These are phyloP conservation scores for Caenorhabditis afra DNA, from an alignment of 2,888 invertebrate genomes.

Conservation along the genomic window DNA sequence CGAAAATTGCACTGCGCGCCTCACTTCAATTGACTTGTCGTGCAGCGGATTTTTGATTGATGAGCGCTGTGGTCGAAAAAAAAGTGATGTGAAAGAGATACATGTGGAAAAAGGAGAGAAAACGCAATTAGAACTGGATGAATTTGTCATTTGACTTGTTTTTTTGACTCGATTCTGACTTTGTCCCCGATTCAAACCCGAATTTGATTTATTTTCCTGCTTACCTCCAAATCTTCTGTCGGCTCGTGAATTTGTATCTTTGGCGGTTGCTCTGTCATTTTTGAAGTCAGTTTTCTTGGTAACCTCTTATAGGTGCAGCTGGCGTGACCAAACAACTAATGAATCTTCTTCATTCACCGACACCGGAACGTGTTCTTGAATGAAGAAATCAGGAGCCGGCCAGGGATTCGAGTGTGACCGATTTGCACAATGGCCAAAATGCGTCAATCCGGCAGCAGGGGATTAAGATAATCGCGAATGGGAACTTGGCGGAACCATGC, in stretches of 20 bases:
- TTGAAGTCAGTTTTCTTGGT: neutral
- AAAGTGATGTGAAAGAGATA: neutral
- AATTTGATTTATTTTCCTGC: neutral
- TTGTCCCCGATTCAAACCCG: neutral
- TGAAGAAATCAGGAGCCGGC: neutral
- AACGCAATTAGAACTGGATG: neutral
- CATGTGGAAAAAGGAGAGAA: neutral
- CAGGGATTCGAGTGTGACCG: neutral
- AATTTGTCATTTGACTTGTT: slow-evolving; percentile 4
- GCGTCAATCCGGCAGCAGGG: slow-evolving; percentile 5
- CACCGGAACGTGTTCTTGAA: slow-evolving; percentile 11
- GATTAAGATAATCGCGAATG: slow-evolving; percentile 26
- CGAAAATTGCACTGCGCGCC: slow-evolving; percentile 7
- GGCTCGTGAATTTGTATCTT: slow-evolving; percentile 33
- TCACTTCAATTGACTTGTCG: neutral
- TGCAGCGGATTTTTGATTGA: slow-evolving; percentile 13
- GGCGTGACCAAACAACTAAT: neutral
- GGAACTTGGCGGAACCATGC: slow-evolving; percentile 20
- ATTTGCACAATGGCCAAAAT: neutral
- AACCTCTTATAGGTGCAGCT: neutral
- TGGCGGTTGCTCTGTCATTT: slow-evolving; percentile 31
- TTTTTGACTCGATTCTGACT: slow-evolving; percentile 3
- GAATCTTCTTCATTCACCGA: neutral
- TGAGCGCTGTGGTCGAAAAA: neutral
- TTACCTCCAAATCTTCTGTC: slow-evolving; percentile 39